Evolutionary conservation across 1,140 invertebrate genomes (phyloP).

Genomic region (Cydia strobilella): DNA sequence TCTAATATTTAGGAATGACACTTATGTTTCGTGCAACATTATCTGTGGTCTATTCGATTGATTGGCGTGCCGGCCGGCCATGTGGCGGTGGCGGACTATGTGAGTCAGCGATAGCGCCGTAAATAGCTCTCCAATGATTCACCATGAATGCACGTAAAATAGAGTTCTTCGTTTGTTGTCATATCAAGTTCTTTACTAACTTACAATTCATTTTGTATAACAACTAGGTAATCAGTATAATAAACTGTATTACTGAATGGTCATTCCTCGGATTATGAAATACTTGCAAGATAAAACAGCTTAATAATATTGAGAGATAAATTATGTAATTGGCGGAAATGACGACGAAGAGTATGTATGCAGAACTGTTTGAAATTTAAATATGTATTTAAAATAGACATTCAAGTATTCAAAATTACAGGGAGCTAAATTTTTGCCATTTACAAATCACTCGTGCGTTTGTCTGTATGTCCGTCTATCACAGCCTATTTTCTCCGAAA

Average conservation of each 20-base stretch:
- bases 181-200: neutral
- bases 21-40: constrained; percentile 21
- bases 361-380: too few species aligned
- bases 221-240: too few species aligned
- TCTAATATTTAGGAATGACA: neutral
- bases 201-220: neutral
- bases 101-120: constrained; percentile 25
- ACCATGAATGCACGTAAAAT: neutral
- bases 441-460: too few species aligned
- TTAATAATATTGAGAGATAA: too few species aligned
- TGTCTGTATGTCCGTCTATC: too few species aligned
- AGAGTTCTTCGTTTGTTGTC: neutral
- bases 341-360: neutral
- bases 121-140: constrained; percentile 24
- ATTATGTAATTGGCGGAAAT: neutral
- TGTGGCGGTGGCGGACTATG: constrained; percentile 17
- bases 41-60: constrained; percentile 24
- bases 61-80: too few species aligned
- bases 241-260: too few species aligned
- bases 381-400: neutral
- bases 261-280: too few species aligned
- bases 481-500: too few species aligned
- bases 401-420: neutral
- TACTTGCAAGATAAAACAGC: too few species aligned
- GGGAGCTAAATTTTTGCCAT: too few species aligned